Base-by-base conservation (phyloP, 2,797 vertebrate species). In the Myotis planiceps region DNA sequence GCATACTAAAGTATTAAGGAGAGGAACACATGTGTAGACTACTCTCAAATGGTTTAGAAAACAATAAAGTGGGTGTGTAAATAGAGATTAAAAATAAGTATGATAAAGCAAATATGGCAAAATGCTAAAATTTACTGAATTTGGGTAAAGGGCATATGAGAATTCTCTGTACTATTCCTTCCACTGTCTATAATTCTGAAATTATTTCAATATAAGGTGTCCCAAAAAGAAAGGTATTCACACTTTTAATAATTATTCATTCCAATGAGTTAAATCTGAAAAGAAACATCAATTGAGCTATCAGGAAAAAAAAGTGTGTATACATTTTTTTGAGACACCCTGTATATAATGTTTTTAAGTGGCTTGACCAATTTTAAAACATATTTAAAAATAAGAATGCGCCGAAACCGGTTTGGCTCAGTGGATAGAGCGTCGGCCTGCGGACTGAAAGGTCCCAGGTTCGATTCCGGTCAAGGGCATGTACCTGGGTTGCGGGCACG, bases 301-400 rank as follows among this genome's bases (percentile, higher is more conserved):
- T 60, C 12, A 60, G 58, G 5, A 6, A 29, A 29, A 29, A 60
- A 55, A 55, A 9, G 58, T 60, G 58, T 29, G 12, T 29, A 29
- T 60, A 60, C 27, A 29, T 60, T 60, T 47, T 47, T 58, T 60
- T 60, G 58, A 60, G 58, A 60, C 27, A 27, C 55, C 25, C 27
- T 29, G 5, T 14, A 29, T 29, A 60, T 66, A 88, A 9, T 37
- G 60, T 86, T 91, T 87, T 76, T 82, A 75, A 84, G 34, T 49
- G n/a, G 4, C 65, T 53, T 96, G n/a, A 39, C 58, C 58, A 95
- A 94, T 90, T 83, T 86, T 47, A 91, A 96, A 95, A 85, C 63
- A 47, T 75, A 76, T 58, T 93, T 88, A 58, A 93, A 88, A 60
- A 68, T 88, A 94, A 94, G 19, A 92, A 90, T 76, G 71, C 34